Conservation (phyloP, 1,140 invertebrate species). For the Drosophila malerkotliana region DNA sequence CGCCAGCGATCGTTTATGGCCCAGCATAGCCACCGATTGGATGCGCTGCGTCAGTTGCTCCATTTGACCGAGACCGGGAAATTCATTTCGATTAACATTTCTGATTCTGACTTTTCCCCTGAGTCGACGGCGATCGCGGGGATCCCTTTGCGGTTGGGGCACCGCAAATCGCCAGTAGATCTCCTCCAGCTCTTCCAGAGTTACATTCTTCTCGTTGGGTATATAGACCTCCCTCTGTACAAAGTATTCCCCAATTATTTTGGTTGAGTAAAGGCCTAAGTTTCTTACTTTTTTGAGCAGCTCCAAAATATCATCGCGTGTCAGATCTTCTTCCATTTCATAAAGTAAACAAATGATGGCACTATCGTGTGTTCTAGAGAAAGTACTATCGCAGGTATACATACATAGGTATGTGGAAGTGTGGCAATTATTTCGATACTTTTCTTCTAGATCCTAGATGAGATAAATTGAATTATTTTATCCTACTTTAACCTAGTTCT, state of each 20-base stretch:
- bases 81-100: not conserved
- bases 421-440: too few relatives aligned
- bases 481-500: too few relatives aligned
- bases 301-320: not conserved
- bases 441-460: too few relatives aligned
- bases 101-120: not conserved
- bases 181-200: slow-evolving; percentile 26
- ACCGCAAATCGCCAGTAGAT: slow-evolving; percentile 51
- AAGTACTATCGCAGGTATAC: not conserved
- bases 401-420: too few relatives aligned
- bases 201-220: slow-evolving; percentile 14
- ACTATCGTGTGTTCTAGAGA: not conserved
- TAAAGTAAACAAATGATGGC: not conserved
- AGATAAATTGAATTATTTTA: too few relatives aligned
- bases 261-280: not conserved
- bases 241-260: not conserved
- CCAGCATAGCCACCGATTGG: slow-evolving; percentile 29
- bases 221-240: slow-evolving; percentile 1
- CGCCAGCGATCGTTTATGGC: slow-evolving; percentile 29
- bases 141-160: slow-evolving; percentile 42
- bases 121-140: slow-evolving; percentile 13
- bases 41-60: slow-evolving; percentile 41
- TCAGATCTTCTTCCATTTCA: not conserved
- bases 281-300: not conserved
- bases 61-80: not conserved